Base-by-base conservation (phyloP, 92 coral and sea anemone species). In the Zoanthus sansibaricus region DNA sequence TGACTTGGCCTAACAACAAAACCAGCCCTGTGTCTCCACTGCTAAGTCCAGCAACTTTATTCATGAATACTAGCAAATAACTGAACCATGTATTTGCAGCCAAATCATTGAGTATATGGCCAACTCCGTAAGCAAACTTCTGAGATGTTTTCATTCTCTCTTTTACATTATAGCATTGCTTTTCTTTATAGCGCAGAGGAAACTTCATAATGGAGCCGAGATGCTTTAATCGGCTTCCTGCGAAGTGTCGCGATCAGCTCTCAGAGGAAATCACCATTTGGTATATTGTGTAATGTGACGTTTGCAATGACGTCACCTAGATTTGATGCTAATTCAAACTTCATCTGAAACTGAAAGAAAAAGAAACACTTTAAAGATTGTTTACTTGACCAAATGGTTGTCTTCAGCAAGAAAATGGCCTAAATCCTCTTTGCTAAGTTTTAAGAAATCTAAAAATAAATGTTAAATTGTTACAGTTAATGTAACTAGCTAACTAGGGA, bases 11-110 rank as follows among this genome's bases (percentile, higher is more conserved):
- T 5, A 91, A 90, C 76, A 94, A 72, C 17, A 92, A 92, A 10
- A 94, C 98, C 2, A 91, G 91, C 37, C 98, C 98, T 0, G 98
- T 93, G 52, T 94, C 91, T 48, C 96, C 92, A 84, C 90, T 94
- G 25, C 92, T 82, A 71, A 94, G 88, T 32, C 94, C 93, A 61
- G 94, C 98, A 4, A 94, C 98, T 77, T 94, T 94, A 10, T 95
- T 93, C 32, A 94, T 89, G 64, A 91, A 94, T 31, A 94, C 94
- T 56, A 94, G 76, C 44, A 94, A 82, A 55, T 94, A 94, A 76
- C 98, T 94, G 76, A 91, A 94, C 98, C 98, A 94, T 2, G 92
- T 91, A 59, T 92, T 94, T 18, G 98, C 96, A 17, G 90, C 96
- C n/a, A 94, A 91, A 87, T 94, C 98, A 86, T 94, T 94, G 83